Percentiles rank a stretch among this genome's conserved stretches.
phyloP scores from a whole-genome alignment of 1,140 invertebrate genomes.

The Drosophila serrata region DNA sequence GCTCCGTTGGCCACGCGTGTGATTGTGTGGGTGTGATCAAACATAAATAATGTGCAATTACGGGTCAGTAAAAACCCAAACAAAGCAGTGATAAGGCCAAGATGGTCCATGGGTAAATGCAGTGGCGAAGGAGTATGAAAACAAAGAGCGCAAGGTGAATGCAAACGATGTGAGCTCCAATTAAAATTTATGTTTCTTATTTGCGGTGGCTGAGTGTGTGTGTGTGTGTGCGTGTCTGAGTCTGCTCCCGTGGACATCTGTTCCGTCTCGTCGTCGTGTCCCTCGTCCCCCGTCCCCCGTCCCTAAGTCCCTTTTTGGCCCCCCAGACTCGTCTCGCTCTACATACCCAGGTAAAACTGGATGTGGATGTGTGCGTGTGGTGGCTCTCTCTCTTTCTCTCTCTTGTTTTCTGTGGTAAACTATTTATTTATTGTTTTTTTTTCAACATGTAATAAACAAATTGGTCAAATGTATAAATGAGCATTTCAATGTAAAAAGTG shows the following conservation, averaged over 20 bases:
- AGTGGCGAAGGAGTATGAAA: constrained; percentile 19
- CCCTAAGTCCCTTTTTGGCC: constrained; percentile 29
- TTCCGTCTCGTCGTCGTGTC: constrained; percentile 34
- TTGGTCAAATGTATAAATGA: constrained; percentile 13
- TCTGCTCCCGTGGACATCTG: constrained; percentile 34
- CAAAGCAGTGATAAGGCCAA: constrained; percentile 41
- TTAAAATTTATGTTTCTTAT: constrained; percentile 7
- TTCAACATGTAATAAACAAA: constrained; percentile 37
- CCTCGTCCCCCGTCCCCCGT: constrained; percentile 1
- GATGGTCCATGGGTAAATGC: constrained; percentile 17
- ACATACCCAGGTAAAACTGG: constrained; percentile 22
- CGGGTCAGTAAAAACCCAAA: constrained; percentile 46
- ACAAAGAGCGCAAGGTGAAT: constrained; percentile 35
- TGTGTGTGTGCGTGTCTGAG: constrained; percentile 2
- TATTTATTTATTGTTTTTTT: constrained; percentile 36
- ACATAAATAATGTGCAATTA: constrained; percentile 42
- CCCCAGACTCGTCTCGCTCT: constrained; percentile 44
- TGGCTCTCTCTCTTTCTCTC: constrained; percentile 5
- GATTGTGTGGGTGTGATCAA: constrained; percentile 17
- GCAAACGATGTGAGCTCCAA: constrained; percentile 10
- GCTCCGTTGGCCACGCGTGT: not conserved
- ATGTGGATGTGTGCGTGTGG: constrained; percentile 11
- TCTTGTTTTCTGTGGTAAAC: constrained; percentile 18
- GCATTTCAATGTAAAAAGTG: not conserved
- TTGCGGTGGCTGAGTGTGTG: constrained; percentile 11